These are phyloP conservation scores for Kobus ellipsiprymnus DNA, from an alignment of 2,113 vertebrate genomes.

Conservation along the genomic window DNA sequence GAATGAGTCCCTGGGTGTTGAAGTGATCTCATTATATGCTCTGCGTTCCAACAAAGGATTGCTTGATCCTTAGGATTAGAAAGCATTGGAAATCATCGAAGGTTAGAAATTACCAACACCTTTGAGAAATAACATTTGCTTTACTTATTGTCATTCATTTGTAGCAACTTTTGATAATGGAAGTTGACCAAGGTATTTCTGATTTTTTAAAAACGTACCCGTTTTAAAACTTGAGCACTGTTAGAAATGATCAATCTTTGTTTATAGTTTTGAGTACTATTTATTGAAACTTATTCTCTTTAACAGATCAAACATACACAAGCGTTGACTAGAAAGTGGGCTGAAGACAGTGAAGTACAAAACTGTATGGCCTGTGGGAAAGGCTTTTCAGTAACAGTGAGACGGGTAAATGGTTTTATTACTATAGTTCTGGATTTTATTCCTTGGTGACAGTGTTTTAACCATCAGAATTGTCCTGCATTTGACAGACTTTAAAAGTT, in stretches of 20 bases:
- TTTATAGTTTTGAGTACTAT: background rate
- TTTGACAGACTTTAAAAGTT: background rate
- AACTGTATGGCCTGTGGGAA: constrained; percentile 98
- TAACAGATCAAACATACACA: constrained; percentile 96
- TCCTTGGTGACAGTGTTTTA: background rate
- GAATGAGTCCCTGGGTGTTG: background rate
- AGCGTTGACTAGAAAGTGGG: constrained; percentile 95
- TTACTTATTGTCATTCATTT: background rate
- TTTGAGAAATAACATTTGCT: background rate
- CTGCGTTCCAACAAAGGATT: background rate
- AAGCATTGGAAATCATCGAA: background rate
- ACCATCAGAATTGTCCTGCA: background rate
- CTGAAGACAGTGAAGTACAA: constrained; percentile 96
- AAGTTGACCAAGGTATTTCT: constrained; percentile 4
- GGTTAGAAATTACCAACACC: background rate
- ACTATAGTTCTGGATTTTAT: background rate
- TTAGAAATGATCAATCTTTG: background rate
- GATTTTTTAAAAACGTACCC: constrained; percentile 24
- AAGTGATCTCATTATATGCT: background rate
- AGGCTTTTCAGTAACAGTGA: constrained; percentile 92
- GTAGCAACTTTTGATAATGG: background rate
- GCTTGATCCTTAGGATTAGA: background rate
- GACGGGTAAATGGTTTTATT: constrained; percentile 85
- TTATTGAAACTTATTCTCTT: background rate
- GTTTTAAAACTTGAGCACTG: background rate